Percentiles rank a stretch among this genome's conserved stretches.
These are phyloP conservation scores for Amphiprion percula DNA, from an alignment of 2,113 vertebrate species.

Conservation along the genomic window DNA sequence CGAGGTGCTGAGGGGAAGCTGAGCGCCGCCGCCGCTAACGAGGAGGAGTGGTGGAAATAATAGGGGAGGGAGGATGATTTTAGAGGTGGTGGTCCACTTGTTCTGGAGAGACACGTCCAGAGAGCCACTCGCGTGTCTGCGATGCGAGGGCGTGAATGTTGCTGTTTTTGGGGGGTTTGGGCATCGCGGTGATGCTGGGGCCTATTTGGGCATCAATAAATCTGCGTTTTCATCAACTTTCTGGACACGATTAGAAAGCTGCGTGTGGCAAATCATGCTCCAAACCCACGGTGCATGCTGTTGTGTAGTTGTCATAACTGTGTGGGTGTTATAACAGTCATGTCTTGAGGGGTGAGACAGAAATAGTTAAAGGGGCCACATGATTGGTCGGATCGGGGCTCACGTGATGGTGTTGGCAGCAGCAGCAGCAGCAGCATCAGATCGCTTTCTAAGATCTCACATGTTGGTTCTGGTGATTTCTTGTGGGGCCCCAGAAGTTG, in stretches of 20 bases:
- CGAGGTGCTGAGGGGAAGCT: conserved; percentile 64
- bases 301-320: conserved; percentile 61
- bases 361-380: conserved; percentile 78
- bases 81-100: conserved; percentile 4
- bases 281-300: conserved; percentile 4
- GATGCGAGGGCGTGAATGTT: conserved; percentile 46
- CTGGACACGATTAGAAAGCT: background rate
- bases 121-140: conserved; percentile 38
- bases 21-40: conserved; percentile 52
- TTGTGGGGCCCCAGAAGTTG: conserved; percentile 30
- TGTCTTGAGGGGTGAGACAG: conserved; percentile 64
- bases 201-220: conserved; percentile 33
- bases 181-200: conserved; percentile 52
- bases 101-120: conserved; percentile 14
- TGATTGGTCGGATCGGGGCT: conserved; percentile 77
- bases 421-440: conserved; percentile 53
- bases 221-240: conserved; percentile 47
- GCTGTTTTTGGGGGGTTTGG: conserved; percentile 23
- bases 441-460: conserved; percentile 49
- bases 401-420: conserved; percentile 79
- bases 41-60: conserved; percentile 32
- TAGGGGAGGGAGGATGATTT: conserved; percentile 18
- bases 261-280: conserved; percentile 4
- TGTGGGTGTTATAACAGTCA: conserved; percentile 67
- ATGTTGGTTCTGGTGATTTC: conserved; percentile 38